phyloP scores from a whole-genome alignment of 2,797 vertebrate species.

The Syngnathus acus region DNA sequence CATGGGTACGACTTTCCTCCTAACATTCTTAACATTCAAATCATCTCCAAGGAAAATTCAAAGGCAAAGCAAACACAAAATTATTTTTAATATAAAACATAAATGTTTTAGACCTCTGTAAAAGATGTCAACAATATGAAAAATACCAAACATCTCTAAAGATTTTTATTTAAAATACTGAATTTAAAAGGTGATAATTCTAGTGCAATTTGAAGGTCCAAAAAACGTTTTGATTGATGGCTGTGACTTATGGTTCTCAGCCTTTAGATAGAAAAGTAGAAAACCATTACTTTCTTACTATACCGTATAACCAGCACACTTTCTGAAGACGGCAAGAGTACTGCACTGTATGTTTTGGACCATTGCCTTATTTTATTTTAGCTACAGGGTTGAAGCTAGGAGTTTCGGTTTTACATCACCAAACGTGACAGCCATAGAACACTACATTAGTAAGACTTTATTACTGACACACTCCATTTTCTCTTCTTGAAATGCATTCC shows the following conservation, averaged over 20 bases:
- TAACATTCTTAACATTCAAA: not conserved
- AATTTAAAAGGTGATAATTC: not conserved
- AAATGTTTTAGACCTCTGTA: not conserved
- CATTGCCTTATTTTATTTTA: not conserved
- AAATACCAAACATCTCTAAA: too few relatives aligned
- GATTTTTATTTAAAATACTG: not conserved
- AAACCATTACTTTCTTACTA: not conserved
- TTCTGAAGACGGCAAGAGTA: not conserved
- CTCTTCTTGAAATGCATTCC: not conserved
- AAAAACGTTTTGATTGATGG: not conserved
- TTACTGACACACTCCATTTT: not conserved
- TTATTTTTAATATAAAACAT: too few relatives aligned
- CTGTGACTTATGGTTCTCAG: not conserved
- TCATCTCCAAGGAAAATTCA: not conserved
- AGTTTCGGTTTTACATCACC: not conserved
- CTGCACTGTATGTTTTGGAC: not conserved
- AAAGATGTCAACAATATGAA: not conserved
- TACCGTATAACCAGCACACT: not conserved
- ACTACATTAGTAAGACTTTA: not conserved
- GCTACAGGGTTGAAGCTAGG: not conserved
- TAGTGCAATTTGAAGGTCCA: not conserved
- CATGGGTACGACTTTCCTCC: slow-evolving; percentile 8
- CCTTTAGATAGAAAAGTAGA: not conserved
- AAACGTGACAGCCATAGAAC: not conserved
- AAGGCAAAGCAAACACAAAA: not conserved